Evolutionary conservation across 2,888 invertebrate species (phyloP).

Genomic region (Andrena flavipes): DNA sequence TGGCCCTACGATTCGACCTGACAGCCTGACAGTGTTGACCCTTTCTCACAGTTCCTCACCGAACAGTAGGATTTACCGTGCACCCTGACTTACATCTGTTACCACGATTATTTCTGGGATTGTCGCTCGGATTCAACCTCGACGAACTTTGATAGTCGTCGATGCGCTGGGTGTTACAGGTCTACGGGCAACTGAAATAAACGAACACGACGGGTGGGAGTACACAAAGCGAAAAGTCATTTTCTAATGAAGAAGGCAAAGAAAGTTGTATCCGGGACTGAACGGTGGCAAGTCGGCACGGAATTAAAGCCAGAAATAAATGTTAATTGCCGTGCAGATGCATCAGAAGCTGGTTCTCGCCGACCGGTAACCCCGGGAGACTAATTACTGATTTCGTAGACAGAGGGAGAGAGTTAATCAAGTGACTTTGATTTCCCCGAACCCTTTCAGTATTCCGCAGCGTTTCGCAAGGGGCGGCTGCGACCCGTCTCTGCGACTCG

Average conservation of each 20-base stretch:
- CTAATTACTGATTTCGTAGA: constrained; percentile 34
- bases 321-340: constrained; percentile 19
- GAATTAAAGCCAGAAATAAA: constrained; percentile 4
- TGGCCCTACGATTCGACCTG: constrained; percentile 30
- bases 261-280: too few species aligned
- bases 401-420: constrained; percentile 34
- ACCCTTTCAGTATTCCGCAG: constrained; percentile 33
- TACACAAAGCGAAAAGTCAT: too few species aligned
- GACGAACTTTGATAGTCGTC: neutral
- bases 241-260: too few species aligned
- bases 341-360: neutral
- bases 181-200: neutral
- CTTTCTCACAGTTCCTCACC: constrained; percentile 39
- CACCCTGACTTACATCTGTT: constrained; percentile 8
- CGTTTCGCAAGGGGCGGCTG: constrained; percentile 9
- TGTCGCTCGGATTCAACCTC: neutral
- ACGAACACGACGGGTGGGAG: too few species aligned
- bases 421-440: constrained; percentile 31
- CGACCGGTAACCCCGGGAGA: neutral
- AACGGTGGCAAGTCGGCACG: too few species aligned
- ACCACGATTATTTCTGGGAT: constrained; percentile 6
- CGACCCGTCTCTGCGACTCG: constrained; percentile 5
- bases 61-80: constrained; percentile 21
- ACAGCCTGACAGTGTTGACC: constrained; percentile 31
- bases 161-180: neutral